These are phyloP conservation scores for Coreius guichenoti DNA, from an alignment of 2,797 vertebrate genomes.

Conservation along the genomic window DNA sequence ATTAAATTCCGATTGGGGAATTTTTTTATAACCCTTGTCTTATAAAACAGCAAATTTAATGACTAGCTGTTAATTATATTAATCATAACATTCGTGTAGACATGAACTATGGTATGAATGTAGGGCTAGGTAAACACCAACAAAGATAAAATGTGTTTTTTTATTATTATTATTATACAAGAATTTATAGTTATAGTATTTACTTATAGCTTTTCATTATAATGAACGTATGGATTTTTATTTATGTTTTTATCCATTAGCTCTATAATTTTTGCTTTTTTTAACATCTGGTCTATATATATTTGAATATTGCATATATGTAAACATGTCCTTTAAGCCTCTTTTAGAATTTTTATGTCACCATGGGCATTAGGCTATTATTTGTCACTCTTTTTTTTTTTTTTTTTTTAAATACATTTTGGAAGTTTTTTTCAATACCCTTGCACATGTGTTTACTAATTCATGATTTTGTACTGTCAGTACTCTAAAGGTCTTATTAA, in stretches of 20 bases:
- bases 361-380: not conserved
- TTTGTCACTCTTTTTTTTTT: not conserved
- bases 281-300: no score
- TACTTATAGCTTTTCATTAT: no score
- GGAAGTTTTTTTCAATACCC: not conserved
- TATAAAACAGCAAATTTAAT: not conserved
- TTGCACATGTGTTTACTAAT: not conserved
- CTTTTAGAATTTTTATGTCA: not conserved
- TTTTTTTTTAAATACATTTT: no score
- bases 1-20: not conserved
- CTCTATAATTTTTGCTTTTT: fast-evolving
- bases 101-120: not conserved
- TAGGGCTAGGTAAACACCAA: not conserved
- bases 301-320: not conserved
- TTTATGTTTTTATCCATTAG: not conserved
- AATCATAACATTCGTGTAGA: not conserved
- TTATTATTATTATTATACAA: not conserved
- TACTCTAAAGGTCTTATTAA: not conserved
- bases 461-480: not conserved
- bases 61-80: not conserved
- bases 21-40: not conserved
- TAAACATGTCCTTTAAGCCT: not conserved
- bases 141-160: not conserved
- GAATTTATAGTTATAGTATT: not conserved
- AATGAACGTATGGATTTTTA: no score